Evolutionary conservation across 2,888 invertebrate species (phyloP), one percentile per base, ranked within the genome.

Genomic region (Cryptocheilus praepositus): DNA sequence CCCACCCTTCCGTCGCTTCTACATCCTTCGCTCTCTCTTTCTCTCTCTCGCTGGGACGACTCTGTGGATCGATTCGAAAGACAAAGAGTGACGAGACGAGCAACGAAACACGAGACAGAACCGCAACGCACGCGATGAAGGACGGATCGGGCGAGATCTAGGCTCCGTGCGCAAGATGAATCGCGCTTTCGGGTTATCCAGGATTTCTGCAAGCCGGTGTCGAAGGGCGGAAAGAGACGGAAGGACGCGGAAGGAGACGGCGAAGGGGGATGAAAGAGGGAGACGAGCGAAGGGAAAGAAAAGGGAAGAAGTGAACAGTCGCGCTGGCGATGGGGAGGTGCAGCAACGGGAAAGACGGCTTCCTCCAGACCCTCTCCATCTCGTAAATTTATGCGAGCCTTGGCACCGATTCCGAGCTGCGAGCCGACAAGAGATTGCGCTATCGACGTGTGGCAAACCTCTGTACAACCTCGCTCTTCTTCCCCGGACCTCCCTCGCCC

Each of bases 301-400:
- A 25, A 18, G 19, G 28, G 28, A 18, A 43, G 43, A 28, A 8
- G n/a, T 21, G 66, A 51, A 45, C 62, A 58, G 45, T 16, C 16
- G 25, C 46, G 46, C 36, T 64, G 56, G 63, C 51, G 51, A 52
- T 44, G 43, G 59, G 18, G 49, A 53, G 22, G 28, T 18, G 28
- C 21, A 49, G 51, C 64, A 67, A 61, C 60, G 59, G 49, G 36
- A 11, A n/a, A 25, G 65, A 54, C 58, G 66, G 53, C 55, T 60
- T 70, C 69, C 73, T 70, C 64, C 60, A 61, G 66, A 73, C 57
- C 59, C 76, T 71, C 72, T 67, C 68, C 60, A 73, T 76, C 67
- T 67, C 72, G 67, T 59, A 76, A 82, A 84, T 84, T 76, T 83
- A 85, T 85, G 76, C 82, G 71, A 79, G 79, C 84, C 84, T 85